Conservation (phyloP, 2,888 invertebrate species). For the Cataglyphis albicans region DNA sequence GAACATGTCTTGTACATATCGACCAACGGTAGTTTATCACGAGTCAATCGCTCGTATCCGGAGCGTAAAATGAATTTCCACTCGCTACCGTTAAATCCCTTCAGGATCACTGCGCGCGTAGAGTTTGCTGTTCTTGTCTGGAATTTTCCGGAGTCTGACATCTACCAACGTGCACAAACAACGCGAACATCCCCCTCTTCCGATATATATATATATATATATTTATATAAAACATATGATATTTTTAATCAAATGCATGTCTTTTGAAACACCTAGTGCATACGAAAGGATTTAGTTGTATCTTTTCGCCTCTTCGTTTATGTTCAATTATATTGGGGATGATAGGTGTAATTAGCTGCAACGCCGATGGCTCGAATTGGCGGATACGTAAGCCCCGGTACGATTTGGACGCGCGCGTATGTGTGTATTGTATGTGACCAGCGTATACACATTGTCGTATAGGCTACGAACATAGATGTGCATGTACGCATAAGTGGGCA, state of each 20-base stretch:
- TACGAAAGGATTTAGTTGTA: slow-evolving; percentile 55
- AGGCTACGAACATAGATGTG: not conserved
- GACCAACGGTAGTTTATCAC: slow-evolving; percentile 58
- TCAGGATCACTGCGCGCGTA: slow-evolving; percentile 48
- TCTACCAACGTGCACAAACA: slow-evolving; percentile 34
- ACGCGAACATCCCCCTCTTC: not conserved
- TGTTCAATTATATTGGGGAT: slow-evolving; percentile 75
- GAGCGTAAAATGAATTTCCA: slow-evolving; percentile 62
- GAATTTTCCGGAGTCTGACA: slow-evolving; percentile 54
- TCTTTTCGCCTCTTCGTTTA: slow-evolving; percentile 63
- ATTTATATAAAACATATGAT: not conserved
- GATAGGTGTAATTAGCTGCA: slow-evolving; percentile 78
- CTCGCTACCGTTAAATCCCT: slow-evolving; percentile 57
- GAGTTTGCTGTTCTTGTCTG: slow-evolving; percentile 33
- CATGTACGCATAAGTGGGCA: slow-evolving; percentile 4
- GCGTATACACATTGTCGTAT: not conserved
- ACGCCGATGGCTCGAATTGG: slow-evolving; percentile 60
- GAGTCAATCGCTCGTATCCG: slow-evolving; percentile 63
- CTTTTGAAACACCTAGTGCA: not conserved
- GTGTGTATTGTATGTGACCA: not conserved
- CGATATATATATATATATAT: not conserved
- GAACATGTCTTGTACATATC: slow-evolving; percentile 44
- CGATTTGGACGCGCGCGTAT: slow-evolving; percentile 15
- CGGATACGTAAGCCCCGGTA: slow-evolving; percentile 59
- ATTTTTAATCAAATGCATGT: slow-evolving; percentile 11